Percentiles rank a stretch among this genome's conserved stretches.
Evolutionary conservation across 2,888 invertebrate species (phyloP).

Genomic region (Leptarthrus brevirostris): DNA sequence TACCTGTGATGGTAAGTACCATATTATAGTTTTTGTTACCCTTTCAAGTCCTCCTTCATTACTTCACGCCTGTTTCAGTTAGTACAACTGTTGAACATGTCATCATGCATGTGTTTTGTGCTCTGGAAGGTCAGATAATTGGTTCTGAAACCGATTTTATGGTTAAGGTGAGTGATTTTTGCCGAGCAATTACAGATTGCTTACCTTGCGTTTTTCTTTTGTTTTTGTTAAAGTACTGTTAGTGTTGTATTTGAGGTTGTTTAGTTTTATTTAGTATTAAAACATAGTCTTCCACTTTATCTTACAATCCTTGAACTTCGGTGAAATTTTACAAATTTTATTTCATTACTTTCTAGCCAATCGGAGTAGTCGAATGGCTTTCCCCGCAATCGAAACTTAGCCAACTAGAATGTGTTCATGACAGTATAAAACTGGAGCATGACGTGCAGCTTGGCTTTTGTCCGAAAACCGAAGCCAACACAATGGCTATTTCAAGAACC

Average conservation of each 20-base stretch:
- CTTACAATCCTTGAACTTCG: no score
- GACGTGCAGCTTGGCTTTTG: constrained; percentile 80
- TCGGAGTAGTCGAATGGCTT: constrained; percentile 89
- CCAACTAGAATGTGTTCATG: constrained; percentile 93
- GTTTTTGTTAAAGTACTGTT: background rate
- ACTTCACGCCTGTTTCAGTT: constrained; percentile 79
- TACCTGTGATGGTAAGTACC: constrained; percentile 91
- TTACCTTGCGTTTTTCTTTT: background rate
- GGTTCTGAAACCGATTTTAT: constrained; percentile 77
- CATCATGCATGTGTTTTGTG: constrained; percentile 84
- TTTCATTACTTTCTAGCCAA: constrained; percentile 66
- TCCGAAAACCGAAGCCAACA: constrained; percentile 75
- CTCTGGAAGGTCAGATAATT: constrained; percentile 78
- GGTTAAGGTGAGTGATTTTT: constrained; percentile 70
- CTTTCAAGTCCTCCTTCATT: no score
- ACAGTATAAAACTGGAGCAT: constrained; percentile 91
- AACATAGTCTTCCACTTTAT: no score
- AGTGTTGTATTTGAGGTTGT: no score
- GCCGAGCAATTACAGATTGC: background rate
- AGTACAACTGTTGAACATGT: constrained; percentile 88
- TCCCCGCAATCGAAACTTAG: constrained; percentile 84
- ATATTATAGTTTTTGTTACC: constrained; percentile 6
- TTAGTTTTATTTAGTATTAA: no score
- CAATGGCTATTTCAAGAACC: constrained; percentile 79
- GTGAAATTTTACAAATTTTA: no score